A percentile compares a stretch with the other conserved stretches of the same genome.
phyloP scores from a whole-genome alignment of 2,113 vertebrate genomes.

The Pygoscelis antarcticus region DNA sequence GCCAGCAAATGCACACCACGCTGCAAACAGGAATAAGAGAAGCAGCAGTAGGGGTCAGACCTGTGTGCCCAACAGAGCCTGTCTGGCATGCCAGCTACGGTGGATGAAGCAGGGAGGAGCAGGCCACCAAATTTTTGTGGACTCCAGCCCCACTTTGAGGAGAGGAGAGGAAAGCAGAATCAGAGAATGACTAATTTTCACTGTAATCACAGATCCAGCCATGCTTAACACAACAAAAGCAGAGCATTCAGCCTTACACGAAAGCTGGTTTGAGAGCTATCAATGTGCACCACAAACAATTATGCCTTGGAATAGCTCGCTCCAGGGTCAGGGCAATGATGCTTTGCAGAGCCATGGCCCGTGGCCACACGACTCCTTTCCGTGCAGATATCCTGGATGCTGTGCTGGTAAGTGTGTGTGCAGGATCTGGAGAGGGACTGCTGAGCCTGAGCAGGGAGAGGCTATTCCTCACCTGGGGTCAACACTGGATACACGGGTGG shows the following conservation, averaged over 20 bases:
- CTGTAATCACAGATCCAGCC: neutral
- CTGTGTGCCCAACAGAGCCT: neutral
- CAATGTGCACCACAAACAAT: neutral
- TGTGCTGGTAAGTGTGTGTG: neutral
- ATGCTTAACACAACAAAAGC: neutral
- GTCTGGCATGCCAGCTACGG: rapidly evolving
- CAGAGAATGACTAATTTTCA: neutral
- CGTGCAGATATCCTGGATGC: rapidly evolving
- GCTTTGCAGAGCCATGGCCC: neutral
- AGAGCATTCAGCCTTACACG: neutral
- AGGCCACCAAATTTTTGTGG: neutral
- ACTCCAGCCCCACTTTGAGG: neutral
- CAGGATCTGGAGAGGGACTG: rapidly evolving
- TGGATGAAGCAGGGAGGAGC: neutral
- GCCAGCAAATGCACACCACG: rapidly evolving
- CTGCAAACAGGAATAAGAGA: neutral
- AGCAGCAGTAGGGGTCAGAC: neutral
- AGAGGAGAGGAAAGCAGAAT: neutral
- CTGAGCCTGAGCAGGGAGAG: neutral
- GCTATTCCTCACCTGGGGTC: neutral
- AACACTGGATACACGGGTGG: rapidly evolving
- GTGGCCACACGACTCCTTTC: rapidly evolving
- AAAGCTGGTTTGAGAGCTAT: neutral
- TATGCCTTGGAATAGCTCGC: neutral
- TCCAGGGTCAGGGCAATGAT: neutral